Conservation (phyloP, 2,113 vertebrate species). For the Indri indri region DNA sequence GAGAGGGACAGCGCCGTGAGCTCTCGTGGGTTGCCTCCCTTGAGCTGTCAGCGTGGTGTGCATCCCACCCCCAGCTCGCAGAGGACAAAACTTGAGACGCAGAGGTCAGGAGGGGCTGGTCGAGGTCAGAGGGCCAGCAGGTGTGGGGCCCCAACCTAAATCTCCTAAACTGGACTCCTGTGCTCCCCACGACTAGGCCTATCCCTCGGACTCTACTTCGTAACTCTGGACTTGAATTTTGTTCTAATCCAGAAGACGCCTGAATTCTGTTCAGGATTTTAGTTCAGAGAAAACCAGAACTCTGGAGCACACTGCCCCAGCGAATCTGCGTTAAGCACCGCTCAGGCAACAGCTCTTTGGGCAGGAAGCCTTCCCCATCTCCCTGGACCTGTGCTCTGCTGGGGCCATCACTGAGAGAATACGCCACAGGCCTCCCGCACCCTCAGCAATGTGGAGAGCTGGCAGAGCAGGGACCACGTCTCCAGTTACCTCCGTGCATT, state of each 20-base stretch:
- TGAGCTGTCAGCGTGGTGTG: neutral
- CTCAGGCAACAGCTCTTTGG: neutral
- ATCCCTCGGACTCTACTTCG: neutral
- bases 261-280: neutral
- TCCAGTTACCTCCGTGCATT: neutral
- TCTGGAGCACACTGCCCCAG: accelerated
- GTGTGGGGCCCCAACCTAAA: neutral
- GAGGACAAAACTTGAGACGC: neutral
- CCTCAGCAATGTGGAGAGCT: neutral
- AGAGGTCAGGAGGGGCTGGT: neutral
- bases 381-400: neutral
- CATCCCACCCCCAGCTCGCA: neutral
- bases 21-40: neutral
- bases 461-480: accelerated
- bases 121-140: neutral
- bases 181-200: no score
- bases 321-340: no score
- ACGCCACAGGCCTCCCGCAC: neutral
- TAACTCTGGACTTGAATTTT: neutral
- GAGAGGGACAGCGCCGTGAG: neutral
- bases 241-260: neutral
- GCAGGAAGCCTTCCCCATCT: neutral
- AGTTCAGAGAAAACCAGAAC: neutral
- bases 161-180: neutral
- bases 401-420: neutral